A percentile compares a stretch with the other conserved stretches of the same genome.
Conservation (phyloP, 2,797 vertebrate genomes). For the Channa striata region DNA sequence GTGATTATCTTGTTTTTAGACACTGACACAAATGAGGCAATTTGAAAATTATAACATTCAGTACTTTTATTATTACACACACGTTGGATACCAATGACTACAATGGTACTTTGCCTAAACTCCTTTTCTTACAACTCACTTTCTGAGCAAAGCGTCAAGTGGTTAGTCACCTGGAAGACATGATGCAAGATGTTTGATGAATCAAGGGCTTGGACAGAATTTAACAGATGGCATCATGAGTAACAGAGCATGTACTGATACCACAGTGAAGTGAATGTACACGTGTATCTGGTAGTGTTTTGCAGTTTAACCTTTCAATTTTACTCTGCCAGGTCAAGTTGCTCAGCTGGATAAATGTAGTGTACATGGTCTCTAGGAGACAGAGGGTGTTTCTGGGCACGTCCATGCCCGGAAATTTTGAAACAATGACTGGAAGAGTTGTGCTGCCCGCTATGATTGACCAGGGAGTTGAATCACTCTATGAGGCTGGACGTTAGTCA, state of each 20-base stretch:
- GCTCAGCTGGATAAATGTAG: background rate
- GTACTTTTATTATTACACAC: background rate
- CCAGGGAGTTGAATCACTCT: conserved; percentile 52
- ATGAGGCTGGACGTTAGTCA: conserved; percentile 45
- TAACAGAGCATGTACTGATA: background rate
- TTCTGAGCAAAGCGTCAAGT: background rate
- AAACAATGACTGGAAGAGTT: conserved; percentile 77
- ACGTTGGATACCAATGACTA: too few relatives aligned
- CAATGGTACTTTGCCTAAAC: background rate
- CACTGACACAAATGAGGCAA: background rate
- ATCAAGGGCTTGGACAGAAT: too few relatives aligned
- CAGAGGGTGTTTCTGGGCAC: conserved; percentile 42
- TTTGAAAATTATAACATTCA: background rate
- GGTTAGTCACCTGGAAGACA: too few relatives aligned
- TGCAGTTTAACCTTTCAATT: background rate
- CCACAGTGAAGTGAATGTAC: background rate
- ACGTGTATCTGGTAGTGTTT: background rate
- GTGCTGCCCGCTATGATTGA: conserved; percentile 29
- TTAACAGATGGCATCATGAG: too few relatives aligned
- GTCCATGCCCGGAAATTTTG: conserved; percentile 56
- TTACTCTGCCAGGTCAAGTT: background rate
- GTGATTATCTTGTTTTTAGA: background rate
- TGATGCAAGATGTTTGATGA: too few relatives aligned
- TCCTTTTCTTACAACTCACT: background rate
- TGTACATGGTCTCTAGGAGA: conserved; percentile 26